Evolutionary conservation across 2,113 vertebrate species (phyloP).

Genomic region (Taurulus bubalis): DNA sequence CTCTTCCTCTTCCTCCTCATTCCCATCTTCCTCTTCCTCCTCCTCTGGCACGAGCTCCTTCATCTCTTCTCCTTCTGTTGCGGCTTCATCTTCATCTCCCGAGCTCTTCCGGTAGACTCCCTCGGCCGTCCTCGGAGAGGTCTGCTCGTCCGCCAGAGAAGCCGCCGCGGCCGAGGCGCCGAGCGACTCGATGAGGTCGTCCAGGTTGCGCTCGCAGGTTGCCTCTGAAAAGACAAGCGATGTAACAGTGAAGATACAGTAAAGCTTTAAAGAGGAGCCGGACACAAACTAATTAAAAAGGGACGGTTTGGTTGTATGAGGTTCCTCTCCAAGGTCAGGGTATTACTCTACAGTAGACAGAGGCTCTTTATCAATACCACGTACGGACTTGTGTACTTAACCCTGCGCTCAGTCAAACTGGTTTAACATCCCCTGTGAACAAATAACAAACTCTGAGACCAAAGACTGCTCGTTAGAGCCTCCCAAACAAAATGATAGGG

Average conservation of each 20-base stretch:
- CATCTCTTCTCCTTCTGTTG: conserved; percentile 36
- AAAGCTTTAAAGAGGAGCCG: background rate
- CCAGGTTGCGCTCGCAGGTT: conserved; percentile 84
- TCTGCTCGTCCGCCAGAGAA: background rate
- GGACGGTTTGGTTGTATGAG: background rate
- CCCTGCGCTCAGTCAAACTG: too few relatives aligned
- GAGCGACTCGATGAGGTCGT: conserved; percentile 88
- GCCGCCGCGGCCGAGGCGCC: conserved; percentile 20
- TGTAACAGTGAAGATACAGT: background rate
- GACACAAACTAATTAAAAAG: background rate
- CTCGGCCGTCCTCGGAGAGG: background rate
- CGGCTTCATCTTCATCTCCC: conserved; percentile 12
- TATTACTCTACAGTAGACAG: background rate
- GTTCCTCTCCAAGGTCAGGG: too few relatives aligned
- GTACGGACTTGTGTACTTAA: too few relatives aligned
- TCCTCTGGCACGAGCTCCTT: conserved; percentile 38
- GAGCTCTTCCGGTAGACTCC: background rate
- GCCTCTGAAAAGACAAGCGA: conserved; percentile 69
- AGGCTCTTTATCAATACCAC: too few relatives aligned
- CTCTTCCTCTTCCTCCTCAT: conserved; percentile 40
- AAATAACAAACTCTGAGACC: too few relatives aligned
- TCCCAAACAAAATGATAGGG: too few relatives aligned
- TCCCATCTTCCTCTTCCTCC: conserved; percentile 18
- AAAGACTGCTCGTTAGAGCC: too few relatives aligned
- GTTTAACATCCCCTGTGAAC: too few relatives aligned